Conservation (phyloP, 2,797 vertebrate species). For the Trichosurus vulpecula region DNA sequence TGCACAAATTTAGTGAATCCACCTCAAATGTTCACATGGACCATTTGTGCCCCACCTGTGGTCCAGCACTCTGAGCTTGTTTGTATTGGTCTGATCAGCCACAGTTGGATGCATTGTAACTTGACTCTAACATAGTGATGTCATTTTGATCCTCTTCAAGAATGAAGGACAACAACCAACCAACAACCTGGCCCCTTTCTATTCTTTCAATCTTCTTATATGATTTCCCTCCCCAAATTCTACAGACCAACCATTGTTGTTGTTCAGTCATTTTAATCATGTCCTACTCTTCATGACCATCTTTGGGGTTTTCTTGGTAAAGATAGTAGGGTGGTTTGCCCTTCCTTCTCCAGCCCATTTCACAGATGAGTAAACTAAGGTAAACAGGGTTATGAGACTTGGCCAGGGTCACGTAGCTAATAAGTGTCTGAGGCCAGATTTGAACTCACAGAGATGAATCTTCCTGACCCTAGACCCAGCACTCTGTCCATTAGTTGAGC, state of each 20-base stretch:
- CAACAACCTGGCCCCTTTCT: background rate
- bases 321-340: background rate
- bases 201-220: background rate
- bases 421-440: background rate
- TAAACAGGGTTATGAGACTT: background rate
- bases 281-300: background rate
- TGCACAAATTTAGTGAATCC: too few species aligned
- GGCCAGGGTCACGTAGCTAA: background rate
- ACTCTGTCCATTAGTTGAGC: background rate
- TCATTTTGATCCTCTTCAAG: too few species aligned
- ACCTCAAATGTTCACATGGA: too few species aligned
- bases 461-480: background rate
- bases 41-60: too few species aligned
- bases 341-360: background rate
- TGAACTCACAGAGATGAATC: background rate
- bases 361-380: background rate
- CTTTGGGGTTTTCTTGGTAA: background rate
- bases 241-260: background rate
- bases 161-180: too few species aligned
- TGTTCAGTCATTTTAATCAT: background rate
- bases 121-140: too few species aligned
- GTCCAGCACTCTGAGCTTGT: too few species aligned
- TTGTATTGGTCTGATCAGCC: too few species aligned
- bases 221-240: background rate
- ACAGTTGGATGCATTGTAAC: too few species aligned